A percentile compares a stretch with the other conserved stretches of the same genome.
Conservation (phyloP, 2,888 invertebrate species). For the Cataglyphis cursor region DNA sequence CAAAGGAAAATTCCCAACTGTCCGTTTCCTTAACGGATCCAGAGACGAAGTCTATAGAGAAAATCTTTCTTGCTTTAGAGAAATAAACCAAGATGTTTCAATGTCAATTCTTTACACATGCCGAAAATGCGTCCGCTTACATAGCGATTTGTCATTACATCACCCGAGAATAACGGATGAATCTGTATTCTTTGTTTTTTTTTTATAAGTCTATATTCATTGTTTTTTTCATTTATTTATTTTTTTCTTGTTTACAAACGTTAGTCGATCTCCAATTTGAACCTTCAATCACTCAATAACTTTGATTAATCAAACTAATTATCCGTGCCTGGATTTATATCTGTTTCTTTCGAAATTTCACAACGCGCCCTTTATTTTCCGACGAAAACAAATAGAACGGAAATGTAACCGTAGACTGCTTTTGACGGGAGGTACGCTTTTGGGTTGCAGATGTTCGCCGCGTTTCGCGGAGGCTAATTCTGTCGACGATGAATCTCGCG, state of each 20-base stretch:
- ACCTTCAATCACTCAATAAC: not conserved
- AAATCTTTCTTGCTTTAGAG: not conserved
- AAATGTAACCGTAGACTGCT: slow-evolving; percentile 20
- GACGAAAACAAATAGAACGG: slow-evolving; percentile 6
- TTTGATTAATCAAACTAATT: not conserved
- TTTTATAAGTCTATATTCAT: no score
- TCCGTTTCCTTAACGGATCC: not conserved
- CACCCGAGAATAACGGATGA: no score
- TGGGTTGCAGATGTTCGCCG: slow-evolving; percentile 35
- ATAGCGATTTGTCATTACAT: no score
- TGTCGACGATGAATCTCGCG: slow-evolving; percentile 41
- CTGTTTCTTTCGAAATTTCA: not conserved
- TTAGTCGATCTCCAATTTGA: not conserved
- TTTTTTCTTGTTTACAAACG: not conserved
- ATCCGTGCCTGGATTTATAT: not conserved
- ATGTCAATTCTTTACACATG: not conserved
- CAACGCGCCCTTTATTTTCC: not conserved
- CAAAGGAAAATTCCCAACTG: not conserved
- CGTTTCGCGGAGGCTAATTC: slow-evolving; percentile 32
- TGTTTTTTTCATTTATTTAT: not conserved
- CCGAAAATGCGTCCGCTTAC: no score
- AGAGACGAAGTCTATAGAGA: not conserved
- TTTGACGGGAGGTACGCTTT: slow-evolving; percentile 4
- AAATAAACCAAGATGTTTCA: not conserved
- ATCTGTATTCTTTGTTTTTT: not conserved